Base-by-base conservation (phyloP, 23 tunicate species). In the Halocynthia roretzi region DNA sequence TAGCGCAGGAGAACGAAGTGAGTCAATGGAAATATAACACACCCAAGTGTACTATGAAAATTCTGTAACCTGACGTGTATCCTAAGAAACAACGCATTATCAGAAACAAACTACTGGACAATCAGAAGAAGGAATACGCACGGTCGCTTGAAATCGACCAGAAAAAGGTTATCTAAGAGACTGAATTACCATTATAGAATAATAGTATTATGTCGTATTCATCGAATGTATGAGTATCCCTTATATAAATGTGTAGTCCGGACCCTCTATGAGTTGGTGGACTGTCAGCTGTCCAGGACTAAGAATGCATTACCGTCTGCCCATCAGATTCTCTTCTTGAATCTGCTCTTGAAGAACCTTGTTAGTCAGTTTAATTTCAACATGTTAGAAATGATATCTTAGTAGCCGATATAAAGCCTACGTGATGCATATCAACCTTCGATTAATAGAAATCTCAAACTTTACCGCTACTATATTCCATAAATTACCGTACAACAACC, bases 21-120 rank as follows among this genome's bases (percentile, higher is more conserved):
- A 74, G 70, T 50, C 40, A 15, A 11, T 19, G 71, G 17, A 15
- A 15, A 22, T 1, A 19, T 17, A n/a, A 19, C 11, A 15, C 71
- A 67, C 71, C 12, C 71, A 11, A 15, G 31, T 67, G 4, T 22
- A 19, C 2, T n/a, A 2, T 67, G 22, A 11, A 15, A 12, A 17
- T 14, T n/a, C n/a, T 14, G 20, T 15, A 20, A 19, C 11, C 8
- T 70, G 50, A 9, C 6, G 49, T 70, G n/a, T 19, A 15, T 12
- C 50, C 5, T 6, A 22, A 74, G 78, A 74, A 56, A 4, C 78
- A 74, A 53, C 56, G 78, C 20, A 64, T 64, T 10, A 74, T 74
- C 55, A 10, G 78, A 44, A 53, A 74, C 20, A 74, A 64, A 14
- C 55, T 74, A 14, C 65, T 74, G 8, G 78, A 54, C 10, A 62